phyloP scores from a whole-genome alignment of 2,888 invertebrate species.

The Folsomia candida region DNA sequence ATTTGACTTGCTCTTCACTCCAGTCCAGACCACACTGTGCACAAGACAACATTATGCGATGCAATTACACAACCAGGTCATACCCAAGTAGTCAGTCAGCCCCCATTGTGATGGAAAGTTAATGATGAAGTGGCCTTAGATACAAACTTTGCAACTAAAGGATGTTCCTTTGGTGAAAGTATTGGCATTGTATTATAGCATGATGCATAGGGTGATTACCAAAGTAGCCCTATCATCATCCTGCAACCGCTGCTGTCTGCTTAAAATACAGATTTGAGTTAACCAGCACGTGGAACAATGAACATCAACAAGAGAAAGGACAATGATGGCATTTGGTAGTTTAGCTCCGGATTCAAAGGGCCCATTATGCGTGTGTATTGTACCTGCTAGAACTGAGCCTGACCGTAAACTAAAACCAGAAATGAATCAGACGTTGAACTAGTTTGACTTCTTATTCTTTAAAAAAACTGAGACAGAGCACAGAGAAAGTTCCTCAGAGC shows the following conservation, averaged over 20 bases:
- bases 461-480: not conserved
- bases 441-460: not conserved
- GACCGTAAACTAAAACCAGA: no score
- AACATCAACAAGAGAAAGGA: not conserved
- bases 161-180: not conserved
- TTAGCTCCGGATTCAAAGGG: no score
- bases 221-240: not conserved
- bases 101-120: not conserved
- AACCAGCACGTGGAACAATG: not conserved
- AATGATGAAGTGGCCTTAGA: not conserved
- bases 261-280: not conserved
- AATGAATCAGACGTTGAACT: not conserved
- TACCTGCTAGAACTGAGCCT: no score
- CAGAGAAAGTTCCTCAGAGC: no score
- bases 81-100: no score
- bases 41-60: no score
- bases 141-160: not conserved
- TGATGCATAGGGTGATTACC: no score
- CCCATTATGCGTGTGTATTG: no score
- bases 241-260: not conserved
- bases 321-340: not conserved
- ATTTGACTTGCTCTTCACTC: not conserved
- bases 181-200: not conserved
- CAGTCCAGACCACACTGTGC: not conserved
- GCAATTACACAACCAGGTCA: not conserved